Conservation (phyloP, 2,113 vertebrate genomes). For the Cygnus atratus region DNA sequence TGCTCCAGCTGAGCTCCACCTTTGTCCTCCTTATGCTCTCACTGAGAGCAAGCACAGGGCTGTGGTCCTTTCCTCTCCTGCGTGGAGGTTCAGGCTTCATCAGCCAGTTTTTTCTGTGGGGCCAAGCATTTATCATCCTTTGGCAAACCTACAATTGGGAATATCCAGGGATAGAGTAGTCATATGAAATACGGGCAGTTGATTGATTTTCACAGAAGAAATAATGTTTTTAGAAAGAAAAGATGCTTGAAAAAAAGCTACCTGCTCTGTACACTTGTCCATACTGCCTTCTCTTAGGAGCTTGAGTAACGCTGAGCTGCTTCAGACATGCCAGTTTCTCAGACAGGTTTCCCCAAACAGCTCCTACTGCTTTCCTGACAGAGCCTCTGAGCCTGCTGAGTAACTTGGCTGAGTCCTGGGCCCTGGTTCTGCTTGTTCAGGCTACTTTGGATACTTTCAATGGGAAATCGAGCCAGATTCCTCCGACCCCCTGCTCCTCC, state of each 20-base stretch:
- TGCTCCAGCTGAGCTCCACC: not conserved
- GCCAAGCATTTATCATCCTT: too few relatives aligned
- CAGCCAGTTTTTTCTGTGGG: not conserved
- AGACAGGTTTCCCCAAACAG: not conserved
- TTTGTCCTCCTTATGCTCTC: not conserved
- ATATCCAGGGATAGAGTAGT: not conserved
- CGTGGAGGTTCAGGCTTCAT: not conserved
- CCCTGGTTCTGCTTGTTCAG: not conserved
- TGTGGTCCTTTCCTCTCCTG: not conserved
- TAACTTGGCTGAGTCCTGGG: not conserved
- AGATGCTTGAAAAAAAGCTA: not conserved
- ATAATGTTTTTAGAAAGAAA: not conserved
- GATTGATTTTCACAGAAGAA: not conserved
- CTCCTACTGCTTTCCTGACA: slow-evolving; percentile 17
- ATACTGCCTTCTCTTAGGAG: not conserved
- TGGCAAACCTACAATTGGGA: not conserved
- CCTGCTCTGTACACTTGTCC: not conserved
- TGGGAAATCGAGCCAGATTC: not conserved
- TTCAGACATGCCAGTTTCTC: not conserved
- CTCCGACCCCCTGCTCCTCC: not conserved
- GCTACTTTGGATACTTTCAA: not conserved
- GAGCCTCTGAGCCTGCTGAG: slow-evolving; percentile 10
- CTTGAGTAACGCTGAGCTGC: not conserved
- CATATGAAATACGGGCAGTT: not conserved
- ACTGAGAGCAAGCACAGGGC: not conserved